These are phyloP conservation scores for Lycia hirtaria DNA, from an alignment of 2,888 invertebrate genomes.

Conservation along the genomic window DNA sequence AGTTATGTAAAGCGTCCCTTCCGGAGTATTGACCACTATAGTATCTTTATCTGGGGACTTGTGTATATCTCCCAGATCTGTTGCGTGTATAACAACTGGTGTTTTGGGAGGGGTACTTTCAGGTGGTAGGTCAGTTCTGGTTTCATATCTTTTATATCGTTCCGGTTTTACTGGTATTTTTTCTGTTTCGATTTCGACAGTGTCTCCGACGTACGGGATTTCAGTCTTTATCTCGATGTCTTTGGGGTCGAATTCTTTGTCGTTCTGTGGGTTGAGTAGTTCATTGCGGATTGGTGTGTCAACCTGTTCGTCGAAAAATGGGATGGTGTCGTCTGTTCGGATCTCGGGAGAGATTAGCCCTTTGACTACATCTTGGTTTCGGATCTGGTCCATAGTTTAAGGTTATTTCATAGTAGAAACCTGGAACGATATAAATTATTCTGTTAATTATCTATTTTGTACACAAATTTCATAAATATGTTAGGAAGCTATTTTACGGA, in stretches of 20 bases:
- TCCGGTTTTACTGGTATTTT: slow-evolving; percentile 41
- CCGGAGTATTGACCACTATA: slow-evolving; percentile 78
- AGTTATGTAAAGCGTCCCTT: slow-evolving; percentile 78
- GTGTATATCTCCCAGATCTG: slow-evolving; percentile 70
- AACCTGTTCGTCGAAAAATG: slow-evolving; percentile 66
- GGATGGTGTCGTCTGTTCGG: slow-evolving; percentile 53
- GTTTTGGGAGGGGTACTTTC: slow-evolving; percentile 31
- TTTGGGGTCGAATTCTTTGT: slow-evolving; percentile 53
- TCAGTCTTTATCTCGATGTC: slow-evolving; percentile 42
- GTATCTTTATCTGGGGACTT: slow-evolving; percentile 73
- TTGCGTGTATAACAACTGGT: slow-evolving; percentile 57
- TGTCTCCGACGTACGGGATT: slow-evolving; percentile 44
- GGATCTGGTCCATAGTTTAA: slow-evolving; percentile 57
- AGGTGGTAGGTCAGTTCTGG: not conserved
- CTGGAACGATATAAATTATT: slow-evolving; percentile 53
- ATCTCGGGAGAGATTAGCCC: slow-evolving; percentile 75
- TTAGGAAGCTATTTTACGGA: too few species aligned
- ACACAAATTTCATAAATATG: too few species aligned
- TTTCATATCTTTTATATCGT: slow-evolving; percentile 16
- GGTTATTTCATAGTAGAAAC: slow-evolving; percentile 64
- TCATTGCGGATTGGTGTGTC: slow-evolving; percentile 52
- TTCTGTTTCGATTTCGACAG: slow-evolving; percentile 47
- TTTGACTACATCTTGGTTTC: slow-evolving; percentile 59
- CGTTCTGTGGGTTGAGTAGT: slow-evolving; percentile 17
- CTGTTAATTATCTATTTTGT: not conserved